phyloP scores from a whole-genome alignment of 2,797 vertebrate genomes.

The Choloepus didactylus region DNA sequence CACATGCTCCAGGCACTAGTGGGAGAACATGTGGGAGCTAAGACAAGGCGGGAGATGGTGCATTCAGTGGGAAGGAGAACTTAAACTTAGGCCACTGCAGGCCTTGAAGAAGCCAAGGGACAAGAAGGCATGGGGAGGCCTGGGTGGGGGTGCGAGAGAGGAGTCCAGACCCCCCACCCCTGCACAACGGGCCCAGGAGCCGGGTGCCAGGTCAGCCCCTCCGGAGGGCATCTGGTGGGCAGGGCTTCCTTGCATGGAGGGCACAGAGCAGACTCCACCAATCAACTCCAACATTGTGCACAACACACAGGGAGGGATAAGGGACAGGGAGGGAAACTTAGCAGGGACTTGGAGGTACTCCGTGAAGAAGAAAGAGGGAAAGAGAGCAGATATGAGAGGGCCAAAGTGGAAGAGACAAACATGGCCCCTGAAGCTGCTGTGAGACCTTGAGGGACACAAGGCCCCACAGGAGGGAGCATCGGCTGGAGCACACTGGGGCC shows the following conservation, averaged over 20 bases:
- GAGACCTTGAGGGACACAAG: neutral
- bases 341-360: neutral
- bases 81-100: neutral
- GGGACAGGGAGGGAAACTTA: neutral
- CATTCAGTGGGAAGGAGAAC: neutral
- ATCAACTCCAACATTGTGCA: neutral
- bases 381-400: neutral
- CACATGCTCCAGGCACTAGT: neutral
- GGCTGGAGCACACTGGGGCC: too few species aligned
- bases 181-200: neutral
- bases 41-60: too few species aligned
- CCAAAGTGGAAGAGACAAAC: neutral
- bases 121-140: neutral
- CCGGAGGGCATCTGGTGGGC: neutral
- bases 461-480: neutral
- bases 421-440: fast-evolving
- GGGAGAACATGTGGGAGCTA: neutral
- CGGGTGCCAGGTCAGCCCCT: neutral
- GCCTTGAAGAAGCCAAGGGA: neutral
- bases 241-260: neutral
- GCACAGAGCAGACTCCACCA: fast-evolving
- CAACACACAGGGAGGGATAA: neutral
- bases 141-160: neutral
- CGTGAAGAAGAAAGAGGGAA: neutral
- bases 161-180: neutral